Conservation (phyloP, 1,140 invertebrate genomes). For the Protaetia brevitarsis region DNA sequence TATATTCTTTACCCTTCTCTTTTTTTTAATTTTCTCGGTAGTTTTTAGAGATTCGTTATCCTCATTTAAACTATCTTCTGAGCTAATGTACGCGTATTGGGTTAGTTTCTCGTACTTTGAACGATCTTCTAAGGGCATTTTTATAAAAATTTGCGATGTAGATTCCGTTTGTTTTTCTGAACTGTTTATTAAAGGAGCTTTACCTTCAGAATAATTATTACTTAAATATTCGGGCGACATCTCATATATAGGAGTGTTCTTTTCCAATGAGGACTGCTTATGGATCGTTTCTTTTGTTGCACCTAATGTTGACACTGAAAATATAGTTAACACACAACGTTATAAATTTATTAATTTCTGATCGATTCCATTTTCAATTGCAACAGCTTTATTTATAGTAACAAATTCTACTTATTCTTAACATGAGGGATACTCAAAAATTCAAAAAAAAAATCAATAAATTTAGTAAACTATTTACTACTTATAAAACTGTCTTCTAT, state of each 20-base stretch:
- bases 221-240: conserved; percentile 26
- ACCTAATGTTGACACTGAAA: conserved; percentile 2
- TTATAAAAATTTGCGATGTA: conserved; percentile 57
- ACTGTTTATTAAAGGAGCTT: conserved; percentile 37
- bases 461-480: too few species aligned
- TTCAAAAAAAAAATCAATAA: too few species aligned
- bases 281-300: neutral
- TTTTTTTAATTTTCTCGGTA: conserved; percentile 39
- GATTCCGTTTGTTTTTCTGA: conserved; percentile 42
- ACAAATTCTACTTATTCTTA: too few species aligned
- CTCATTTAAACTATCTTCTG: conserved; percentile 57
- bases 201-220: conserved; percentile 37
- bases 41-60: conserved; percentile 46
- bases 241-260: conserved; percentile 23
- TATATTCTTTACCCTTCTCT: conserved; percentile 39
- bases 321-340: too few species aligned
- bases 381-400: neutral
- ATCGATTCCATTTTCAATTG: neutral
- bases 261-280: conserved; percentile 5
- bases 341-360: neutral
- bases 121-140: conserved; percentile 65
- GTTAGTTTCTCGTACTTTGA: conserved; percentile 79
- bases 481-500: too few species aligned
- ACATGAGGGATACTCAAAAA: too few species aligned
- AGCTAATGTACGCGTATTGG: conserved; percentile 57